Percentiles rank a stretch among this genome's conserved stretches.
Evolutionary conservation across 2,113 vertebrate species (phyloP).

Genomic region (Aspidoscelis tigris): DNA sequence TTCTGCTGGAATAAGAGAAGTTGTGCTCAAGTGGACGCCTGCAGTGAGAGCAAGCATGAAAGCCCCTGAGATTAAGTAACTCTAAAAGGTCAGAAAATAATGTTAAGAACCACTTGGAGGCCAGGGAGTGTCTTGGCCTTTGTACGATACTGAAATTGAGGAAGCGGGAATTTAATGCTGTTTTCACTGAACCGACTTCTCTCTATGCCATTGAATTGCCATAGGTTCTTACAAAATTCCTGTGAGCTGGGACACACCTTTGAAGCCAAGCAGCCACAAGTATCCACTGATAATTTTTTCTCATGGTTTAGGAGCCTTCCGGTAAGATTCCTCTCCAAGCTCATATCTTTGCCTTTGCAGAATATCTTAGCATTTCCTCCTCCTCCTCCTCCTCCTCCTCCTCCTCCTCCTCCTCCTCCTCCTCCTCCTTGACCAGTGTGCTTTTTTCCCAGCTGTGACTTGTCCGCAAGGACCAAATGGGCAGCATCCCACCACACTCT

Average conservation of each 20-base stretch:
- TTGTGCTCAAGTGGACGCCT: too few relatives aligned
- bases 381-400: too few relatives aligned
- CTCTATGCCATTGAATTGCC: background rate
- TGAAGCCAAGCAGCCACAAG: constrained; percentile 60
- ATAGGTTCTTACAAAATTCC: constrained; percentile 72
- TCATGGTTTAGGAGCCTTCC: constrained; percentile 78
- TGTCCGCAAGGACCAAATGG: too few relatives aligned
- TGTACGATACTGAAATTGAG: background rate
- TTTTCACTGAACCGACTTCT: background rate
- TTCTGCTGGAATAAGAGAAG: background rate
- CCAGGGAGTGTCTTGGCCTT: background rate
- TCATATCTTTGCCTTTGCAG: background rate
- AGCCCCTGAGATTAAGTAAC: background rate
- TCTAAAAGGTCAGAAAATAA: background rate
- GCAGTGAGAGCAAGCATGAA: too few relatives aligned
- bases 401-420: too few relatives aligned
- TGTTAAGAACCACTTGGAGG: background rate
- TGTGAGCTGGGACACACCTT: constrained; percentile 73
- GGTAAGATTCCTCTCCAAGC: constrained; percentile 63
- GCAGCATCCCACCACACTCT: too few relatives aligned
- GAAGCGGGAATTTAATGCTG: background rate
- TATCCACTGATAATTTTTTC: constrained; percentile 83
- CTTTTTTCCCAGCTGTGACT: too few relatives aligned
- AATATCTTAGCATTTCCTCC: background rate
- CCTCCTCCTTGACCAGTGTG: too few relatives aligned